Conservation (phyloP, 2,113 vertebrate species). For the Fregata magnificens region DNA sequence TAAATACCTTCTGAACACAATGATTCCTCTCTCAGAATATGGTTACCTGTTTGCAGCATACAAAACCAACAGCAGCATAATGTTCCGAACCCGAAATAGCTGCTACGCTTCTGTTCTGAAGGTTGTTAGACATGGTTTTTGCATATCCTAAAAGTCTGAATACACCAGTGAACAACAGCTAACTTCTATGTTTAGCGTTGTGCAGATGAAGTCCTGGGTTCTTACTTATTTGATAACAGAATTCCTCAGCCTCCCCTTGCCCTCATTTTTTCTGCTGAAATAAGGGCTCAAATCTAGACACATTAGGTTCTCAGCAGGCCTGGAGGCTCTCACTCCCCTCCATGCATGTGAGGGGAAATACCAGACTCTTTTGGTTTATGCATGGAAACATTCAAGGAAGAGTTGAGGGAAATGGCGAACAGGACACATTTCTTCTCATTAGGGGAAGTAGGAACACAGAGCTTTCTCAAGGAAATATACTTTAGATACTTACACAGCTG, state of each 20-base stretch:
- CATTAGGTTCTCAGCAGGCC: background rate
- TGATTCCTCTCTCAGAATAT: background rate
- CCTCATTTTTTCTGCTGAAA: background rate
- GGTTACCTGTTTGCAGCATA: background rate
- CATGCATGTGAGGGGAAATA: background rate
- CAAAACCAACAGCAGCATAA: background rate
- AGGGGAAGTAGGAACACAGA: background rate
- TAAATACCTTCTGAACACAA: background rate
- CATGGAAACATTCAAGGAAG: background rate
- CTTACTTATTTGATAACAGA: background rate
- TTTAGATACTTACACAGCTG: background rate
- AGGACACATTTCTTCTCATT: background rate
- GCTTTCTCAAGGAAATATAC: background rate
- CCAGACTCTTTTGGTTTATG: background rate
- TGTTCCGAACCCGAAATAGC: background rate
- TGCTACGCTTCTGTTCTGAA: background rate
- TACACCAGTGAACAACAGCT: background rate
- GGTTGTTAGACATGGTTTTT: background rate
- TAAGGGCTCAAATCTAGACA: background rate
- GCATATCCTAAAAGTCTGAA: background rate
- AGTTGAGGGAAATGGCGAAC: background rate
- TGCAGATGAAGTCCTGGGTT: background rate
- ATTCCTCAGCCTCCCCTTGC: background rate
- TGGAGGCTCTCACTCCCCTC: background rate
- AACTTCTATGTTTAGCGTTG: background rate